Conservation (phyloP, 2,797 vertebrate genomes). For the Buphagus erythrorhynchus region DNA sequence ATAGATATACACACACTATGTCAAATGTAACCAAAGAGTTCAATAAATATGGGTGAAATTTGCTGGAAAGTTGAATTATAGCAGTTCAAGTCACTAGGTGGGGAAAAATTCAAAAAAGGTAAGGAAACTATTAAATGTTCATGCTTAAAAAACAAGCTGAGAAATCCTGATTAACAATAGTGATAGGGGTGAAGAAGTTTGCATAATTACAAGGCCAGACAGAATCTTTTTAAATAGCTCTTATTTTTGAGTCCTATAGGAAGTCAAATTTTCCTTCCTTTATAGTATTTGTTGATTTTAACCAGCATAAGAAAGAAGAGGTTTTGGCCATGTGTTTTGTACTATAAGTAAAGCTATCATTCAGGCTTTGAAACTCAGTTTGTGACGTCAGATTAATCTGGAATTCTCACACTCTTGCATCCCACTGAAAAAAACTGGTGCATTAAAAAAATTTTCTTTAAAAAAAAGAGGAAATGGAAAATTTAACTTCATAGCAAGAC, state of each 20-base stretch:
- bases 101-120: not conserved
- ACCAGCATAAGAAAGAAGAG: not conserved
- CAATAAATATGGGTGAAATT: not conserved
- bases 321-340: not conserved
- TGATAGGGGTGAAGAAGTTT: not conserved
- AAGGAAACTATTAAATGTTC: not conserved
- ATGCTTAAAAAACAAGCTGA: not conserved
- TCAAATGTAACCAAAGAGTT: not conserved
- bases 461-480: not conserved
- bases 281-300: not conserved
- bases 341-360: not conserved
- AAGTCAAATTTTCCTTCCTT: not conserved
- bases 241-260: not conserved
- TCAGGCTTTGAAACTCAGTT: not conserved
- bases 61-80: not conserved
- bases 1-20: not conserved
- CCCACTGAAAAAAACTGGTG: not conserved
- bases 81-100: not conserved
- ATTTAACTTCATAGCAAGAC: not conserved
- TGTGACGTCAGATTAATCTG: not conserved
- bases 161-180: not conserved
- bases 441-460: not conserved
- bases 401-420: accelerated
- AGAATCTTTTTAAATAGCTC: not conserved
- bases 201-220: not conserved